Evolutionary conservation across 2,113 vertebrate species (phyloP).

Genomic region (Phylloscopus trochilus): DNA sequence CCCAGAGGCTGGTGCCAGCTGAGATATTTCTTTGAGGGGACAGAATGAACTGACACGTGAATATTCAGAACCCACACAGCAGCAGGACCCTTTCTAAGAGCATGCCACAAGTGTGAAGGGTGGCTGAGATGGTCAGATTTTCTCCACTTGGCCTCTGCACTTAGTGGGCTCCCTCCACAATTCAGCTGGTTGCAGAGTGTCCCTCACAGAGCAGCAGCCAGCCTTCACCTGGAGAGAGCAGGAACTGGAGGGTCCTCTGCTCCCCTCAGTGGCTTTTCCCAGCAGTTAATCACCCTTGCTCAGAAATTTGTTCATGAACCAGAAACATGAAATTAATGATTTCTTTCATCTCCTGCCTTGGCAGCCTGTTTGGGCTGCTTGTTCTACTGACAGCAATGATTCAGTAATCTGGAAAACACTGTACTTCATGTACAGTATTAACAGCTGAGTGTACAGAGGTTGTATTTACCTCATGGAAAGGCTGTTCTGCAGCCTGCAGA

Average conservation of each 20-base stretch:
- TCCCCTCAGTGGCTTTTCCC: neutral
- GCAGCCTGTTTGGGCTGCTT: constrained; percentile 13
- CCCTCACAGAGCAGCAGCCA: neutral
- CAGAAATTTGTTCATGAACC: neutral
- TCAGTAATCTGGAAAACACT: constrained; percentile 9
- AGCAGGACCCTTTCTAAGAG: neutral
- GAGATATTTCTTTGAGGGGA: neutral
- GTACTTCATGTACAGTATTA: neutral
- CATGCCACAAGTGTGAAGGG: neutral
- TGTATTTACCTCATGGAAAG: neutral
- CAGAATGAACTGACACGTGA: neutral
- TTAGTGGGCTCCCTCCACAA: neutral
- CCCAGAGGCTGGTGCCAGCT: neutral
- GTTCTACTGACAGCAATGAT: constrained; percentile 13
- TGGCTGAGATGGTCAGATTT: neutral
- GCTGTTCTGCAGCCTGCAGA: neutral
- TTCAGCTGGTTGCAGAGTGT: neutral
- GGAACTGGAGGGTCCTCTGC: neutral
- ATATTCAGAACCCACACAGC: neutral
- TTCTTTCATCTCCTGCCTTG: constrained; percentile 20
- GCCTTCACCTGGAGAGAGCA: neutral
- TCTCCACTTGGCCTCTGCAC: neutral
- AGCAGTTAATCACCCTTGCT: neutral
- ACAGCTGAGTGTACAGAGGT: neutral
- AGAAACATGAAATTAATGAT: neutral